Evolutionary conservation across 2,113 vertebrate genomes (phyloP), one percentile per base, ranked within the genome.

Genomic region (Leiothrix lutea): DNA sequence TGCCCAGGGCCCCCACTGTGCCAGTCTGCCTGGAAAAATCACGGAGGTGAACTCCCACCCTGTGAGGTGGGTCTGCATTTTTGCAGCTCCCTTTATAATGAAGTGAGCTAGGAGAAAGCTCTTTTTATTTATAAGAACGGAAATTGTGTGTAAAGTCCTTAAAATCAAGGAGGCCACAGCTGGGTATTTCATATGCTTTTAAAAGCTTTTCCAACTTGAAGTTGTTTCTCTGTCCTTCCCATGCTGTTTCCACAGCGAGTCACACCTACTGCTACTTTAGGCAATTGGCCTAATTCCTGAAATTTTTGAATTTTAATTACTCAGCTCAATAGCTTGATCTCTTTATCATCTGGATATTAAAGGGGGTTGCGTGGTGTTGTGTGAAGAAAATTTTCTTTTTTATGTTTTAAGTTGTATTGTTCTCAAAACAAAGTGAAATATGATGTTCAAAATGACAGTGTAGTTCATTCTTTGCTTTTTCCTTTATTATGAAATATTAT

Each of bases 121-220:
- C 72, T 89, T 92, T 95, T 91, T 95, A 90, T 95, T 92, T 92
- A 60, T 74, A 86, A 72, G 91, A 91, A 65, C 2, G 28, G 91
- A 96, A 94, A 95, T 94, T 92, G 65, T 87, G 84, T 86, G 91
- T 85, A 77, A 96, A 94, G 91, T 91, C 89, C 94, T 89, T 94
- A 91, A 94, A 97, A 90, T 94, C 75, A 80, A 67, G 89, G 89
- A 89, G 91, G 86, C 80, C 93, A 75, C 93, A 94, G 84, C 73
- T 72, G 95, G 71, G 92, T 90, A 83, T 60, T 94, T 83, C 50
- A 8, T 72, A 12, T 29, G 72, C 86, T 92, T 95, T 88, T 82
- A 65, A 92, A 90, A 85, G 88, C 82, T 92, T 92, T 95, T 80
- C 79, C 67, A 80, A 74, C n/a, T 77, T 8, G 0, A 13, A 57